These are phyloP conservation scores for Bombus difficillimus DNA, from an alignment of 1,140 invertebrate genomes.

Conservation along the genomic window DNA sequence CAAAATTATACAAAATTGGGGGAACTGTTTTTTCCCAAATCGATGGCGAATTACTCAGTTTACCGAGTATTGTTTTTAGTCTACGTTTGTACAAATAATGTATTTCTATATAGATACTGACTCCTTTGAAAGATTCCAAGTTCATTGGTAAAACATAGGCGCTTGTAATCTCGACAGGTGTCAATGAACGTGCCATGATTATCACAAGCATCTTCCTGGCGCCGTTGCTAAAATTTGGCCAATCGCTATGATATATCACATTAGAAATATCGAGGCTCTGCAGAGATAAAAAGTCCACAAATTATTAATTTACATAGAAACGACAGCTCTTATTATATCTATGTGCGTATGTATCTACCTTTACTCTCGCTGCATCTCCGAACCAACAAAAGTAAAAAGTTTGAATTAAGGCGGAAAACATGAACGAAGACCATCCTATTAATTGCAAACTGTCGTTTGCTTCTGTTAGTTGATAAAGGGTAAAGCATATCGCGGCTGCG, in stretches of 20 bases:
- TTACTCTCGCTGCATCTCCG: slow-evolving; percentile 54
- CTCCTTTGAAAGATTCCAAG: slow-evolving; percentile 45
- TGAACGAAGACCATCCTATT: slow-evolving; percentile 19
- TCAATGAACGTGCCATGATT: slow-evolving; percentile 43
- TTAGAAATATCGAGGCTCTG: slow-evolving; percentile 24
- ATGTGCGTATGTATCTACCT: slow-evolving; percentile 42
- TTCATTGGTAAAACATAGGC: slow-evolving; percentile 32
- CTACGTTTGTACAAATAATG: too few relatives aligned
- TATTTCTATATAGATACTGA: slow-evolving; percentile 26
- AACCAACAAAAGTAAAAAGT: slow-evolving; percentile 69
- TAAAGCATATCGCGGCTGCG: slow-evolving; percentile 55
- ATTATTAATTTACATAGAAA: neutral
- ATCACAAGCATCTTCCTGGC: slow-evolving; percentile 26
- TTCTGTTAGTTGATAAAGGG: slow-evolving; percentile 53
- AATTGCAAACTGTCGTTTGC: slow-evolving; percentile 9
- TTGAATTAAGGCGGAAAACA: slow-evolving; percentile 55
- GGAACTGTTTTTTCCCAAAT: too few relatives aligned
- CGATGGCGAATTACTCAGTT: too few relatives aligned
- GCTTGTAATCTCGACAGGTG: slow-evolving; percentile 37
- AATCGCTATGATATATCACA: slow-evolving; percentile 38
- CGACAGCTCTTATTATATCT: too few relatives aligned
- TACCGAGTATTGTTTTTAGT: too few relatives aligned
- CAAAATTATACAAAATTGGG: too few relatives aligned
- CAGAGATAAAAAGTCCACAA: neutral
- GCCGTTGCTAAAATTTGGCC: neutral